Conservation (phyloP, 2,797 vertebrate species). For the Ataeniobius toweri region DNA sequence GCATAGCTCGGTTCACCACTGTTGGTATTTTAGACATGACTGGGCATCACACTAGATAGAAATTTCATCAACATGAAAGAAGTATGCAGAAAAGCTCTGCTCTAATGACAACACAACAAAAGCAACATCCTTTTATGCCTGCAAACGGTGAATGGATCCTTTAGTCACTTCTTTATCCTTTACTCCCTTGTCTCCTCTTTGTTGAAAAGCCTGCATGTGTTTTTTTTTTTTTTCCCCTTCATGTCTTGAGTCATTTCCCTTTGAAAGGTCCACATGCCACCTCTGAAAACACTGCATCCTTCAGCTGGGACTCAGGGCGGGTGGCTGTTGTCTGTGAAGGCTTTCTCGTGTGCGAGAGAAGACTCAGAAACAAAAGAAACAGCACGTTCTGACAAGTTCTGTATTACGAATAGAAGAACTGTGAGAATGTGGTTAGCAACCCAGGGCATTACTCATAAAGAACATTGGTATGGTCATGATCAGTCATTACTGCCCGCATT, state of each 20-base stretch:
- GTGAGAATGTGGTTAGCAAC: constrained; percentile 57
- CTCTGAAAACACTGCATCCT: constrained; percentile 59
- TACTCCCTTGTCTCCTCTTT: constrained; percentile 34
- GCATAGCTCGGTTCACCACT: background rate
- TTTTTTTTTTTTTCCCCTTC: background rate
- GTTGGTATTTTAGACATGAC: background rate
- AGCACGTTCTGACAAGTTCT: constrained; percentile 64
- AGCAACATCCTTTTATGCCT: constrained; percentile 37
- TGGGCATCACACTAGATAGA: background rate
- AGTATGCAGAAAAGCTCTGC: constrained; percentile 17
- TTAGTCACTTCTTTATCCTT: constrained; percentile 40
- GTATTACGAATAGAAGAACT: constrained; percentile 51
- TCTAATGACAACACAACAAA: constrained; percentile 23
- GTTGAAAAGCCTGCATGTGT: constrained; percentile 37
- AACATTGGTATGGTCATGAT: constrained; percentile 34
- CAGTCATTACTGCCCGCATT: constrained; percentile 43
- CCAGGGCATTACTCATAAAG: constrained; percentile 56
- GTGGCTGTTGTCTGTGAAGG: constrained; percentile 46
- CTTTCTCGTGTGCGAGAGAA: constrained; percentile 39
- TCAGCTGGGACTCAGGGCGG: constrained; percentile 58
- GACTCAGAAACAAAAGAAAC: constrained; percentile 54
- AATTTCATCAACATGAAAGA: constrained; percentile 11
- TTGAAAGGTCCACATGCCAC: constrained; percentile 58
- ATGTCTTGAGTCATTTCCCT: constrained; percentile 43
- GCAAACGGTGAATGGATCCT: constrained; percentile 28